A percentile compares a stretch with the other conserved stretches of the same genome.
Evolutionary conservation across 2,888 invertebrate genomes (phyloP).

Genomic region (Cerastis rubricosa): DNA sequence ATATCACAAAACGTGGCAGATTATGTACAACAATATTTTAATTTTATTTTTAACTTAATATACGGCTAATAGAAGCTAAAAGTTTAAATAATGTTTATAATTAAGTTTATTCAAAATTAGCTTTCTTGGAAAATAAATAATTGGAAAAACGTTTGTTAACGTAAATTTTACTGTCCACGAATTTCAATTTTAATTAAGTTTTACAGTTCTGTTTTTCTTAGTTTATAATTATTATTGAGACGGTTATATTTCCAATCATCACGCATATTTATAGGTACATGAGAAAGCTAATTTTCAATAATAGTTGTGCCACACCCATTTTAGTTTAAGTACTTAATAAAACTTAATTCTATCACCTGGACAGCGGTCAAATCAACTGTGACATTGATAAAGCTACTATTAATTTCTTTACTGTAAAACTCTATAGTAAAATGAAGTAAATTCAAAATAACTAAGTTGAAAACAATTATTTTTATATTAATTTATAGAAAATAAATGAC

Average conservation of each 20-base stretch:
- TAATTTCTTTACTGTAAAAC: conserved; percentile 28
- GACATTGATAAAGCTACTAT: conserved; percentile 14
- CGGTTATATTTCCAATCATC: not conserved
- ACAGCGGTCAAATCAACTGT: conserved; percentile 33
- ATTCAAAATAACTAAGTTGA: not conserved
- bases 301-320: conserved; percentile 17
- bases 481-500: conserved; percentile 29
- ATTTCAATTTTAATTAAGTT: not conserved
- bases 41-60: conserved; percentile 45
- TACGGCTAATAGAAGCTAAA: conserved; percentile 57
- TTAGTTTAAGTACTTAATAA: not conserved
- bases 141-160: not conserved
- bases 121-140: not conserved
- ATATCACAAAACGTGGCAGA: conserved; percentile 70
- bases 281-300: conserved; percentile 45
- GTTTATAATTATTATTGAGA: not conserved
- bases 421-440: conserved; percentile 14
- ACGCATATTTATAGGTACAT: not conserved
- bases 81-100: conserved; percentile 17
- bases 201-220: not conserved
- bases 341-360: conserved; percentile 22
- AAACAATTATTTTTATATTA: not conserved
- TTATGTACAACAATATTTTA: conserved; percentile 61
- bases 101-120: conserved; percentile 34
- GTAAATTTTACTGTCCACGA: not conserved